Evolutionary conservation across 1,140 invertebrate genomes (phyloP).

Genomic region (Lutraria rhynchaena): DNA sequence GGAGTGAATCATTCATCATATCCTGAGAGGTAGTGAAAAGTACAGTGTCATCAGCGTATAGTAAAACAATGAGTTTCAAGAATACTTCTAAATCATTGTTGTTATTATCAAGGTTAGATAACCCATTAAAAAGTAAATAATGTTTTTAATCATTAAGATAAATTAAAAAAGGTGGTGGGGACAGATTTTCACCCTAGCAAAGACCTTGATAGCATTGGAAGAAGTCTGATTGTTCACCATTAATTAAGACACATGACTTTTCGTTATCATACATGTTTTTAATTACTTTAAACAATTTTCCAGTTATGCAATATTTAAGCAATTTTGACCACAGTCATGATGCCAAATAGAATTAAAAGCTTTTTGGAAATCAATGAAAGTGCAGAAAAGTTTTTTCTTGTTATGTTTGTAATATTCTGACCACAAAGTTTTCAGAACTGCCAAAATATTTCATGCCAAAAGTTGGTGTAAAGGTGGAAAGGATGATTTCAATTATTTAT

Average conservation of each 20-base stretch:
- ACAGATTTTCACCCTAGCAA: constrained; percentile 53
- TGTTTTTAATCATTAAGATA: constrained; percentile 53
- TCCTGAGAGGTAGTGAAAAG: constrained; percentile 24
- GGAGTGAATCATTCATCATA: not conserved
- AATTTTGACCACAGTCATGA: not conserved
- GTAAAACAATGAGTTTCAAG: not conserved
- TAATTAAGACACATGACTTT: constrained; percentile 14
- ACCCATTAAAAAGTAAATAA: not conserved
- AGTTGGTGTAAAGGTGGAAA: too few species aligned
- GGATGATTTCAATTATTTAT: too few species aligned
- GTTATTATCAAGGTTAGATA: not conserved
- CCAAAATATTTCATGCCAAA: too few species aligned
- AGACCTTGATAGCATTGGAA: constrained; percentile 36
- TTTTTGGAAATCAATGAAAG: too few species aligned
- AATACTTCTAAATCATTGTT: not conserved
- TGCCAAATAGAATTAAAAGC: constrained; percentile 1
- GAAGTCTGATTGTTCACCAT: constrained; percentile 11
- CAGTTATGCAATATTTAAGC: constrained; percentile 27
- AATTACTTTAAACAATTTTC: too few species aligned
- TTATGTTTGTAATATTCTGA: not conserved
- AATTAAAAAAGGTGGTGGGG: constrained; percentile 41
- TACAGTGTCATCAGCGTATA: not conserved
- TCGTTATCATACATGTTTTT: constrained; percentile 47
- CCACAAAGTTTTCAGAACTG: too few species aligned
- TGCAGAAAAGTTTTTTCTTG: constrained; percentile 5